These are phyloP conservation scores for Diorhabda carinulata DNA, from an alignment of 1,140 invertebrate genomes.

Conservation along the genomic window DNA sequence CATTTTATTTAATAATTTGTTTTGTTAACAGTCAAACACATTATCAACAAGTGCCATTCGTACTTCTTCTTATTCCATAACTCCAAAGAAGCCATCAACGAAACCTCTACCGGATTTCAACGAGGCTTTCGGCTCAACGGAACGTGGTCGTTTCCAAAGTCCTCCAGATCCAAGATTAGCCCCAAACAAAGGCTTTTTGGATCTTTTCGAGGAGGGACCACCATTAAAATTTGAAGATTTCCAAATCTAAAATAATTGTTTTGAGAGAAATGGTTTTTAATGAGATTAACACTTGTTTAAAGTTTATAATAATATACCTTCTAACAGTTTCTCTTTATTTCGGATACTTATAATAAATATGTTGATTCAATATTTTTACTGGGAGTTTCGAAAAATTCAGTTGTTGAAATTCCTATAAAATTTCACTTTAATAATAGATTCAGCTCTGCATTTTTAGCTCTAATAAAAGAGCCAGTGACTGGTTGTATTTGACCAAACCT, in stretches of 20 bases:
- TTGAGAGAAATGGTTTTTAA: background rate
- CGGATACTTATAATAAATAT: too few relatives aligned
- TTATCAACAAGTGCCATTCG: background rate
- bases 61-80: background rate
- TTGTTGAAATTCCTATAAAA: too few relatives aligned
- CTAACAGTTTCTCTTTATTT: too few relatives aligned
- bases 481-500: too few relatives aligned
- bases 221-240: conserved; percentile 41
- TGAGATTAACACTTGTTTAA: background rate
- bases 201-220: conserved; percentile 35
- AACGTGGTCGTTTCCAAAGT: conserved; percentile 55
- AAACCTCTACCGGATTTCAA: conserved; percentile 58
- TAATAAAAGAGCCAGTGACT: too few relatives aligned
- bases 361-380: too few relatives aligned
- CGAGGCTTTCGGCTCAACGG: conserved; percentile 61
- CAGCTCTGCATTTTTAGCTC: too few relatives aligned
- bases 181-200: conserved; percentile 36
- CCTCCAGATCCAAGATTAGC: conserved; percentile 38
- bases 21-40: background rate
- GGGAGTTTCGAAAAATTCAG: too few relatives aligned
- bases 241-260: conserved; percentile 26
- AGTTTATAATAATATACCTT: too few relatives aligned
- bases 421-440: too few relatives aligned
- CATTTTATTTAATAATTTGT: background rate
- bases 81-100: conserved; percentile 15